phyloP scores from a whole-genome alignment of 53 echinoderm and acorn worm genomes.

The Echinometra lucunter region DNA sequence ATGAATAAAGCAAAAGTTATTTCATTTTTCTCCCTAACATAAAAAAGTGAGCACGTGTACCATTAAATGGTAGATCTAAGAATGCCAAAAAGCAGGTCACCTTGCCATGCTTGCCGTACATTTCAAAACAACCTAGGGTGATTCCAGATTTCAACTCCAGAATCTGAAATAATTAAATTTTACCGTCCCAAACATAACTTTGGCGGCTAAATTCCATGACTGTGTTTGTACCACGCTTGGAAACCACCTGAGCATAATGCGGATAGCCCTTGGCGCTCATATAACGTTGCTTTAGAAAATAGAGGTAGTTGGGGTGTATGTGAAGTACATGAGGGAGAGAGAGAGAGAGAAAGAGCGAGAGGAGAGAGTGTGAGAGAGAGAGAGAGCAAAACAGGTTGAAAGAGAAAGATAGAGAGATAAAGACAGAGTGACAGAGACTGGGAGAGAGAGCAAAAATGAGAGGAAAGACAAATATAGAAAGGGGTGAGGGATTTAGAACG shows the following conservation, averaged over 20 bases:
- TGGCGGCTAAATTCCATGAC: slow-evolving; percentile 20
- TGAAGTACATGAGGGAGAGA: background rate
- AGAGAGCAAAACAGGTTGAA: background rate
- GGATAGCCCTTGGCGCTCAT: slow-evolving; percentile 4
- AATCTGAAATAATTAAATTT: slow-evolving; percentile 23
- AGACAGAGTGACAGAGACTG: background rate
- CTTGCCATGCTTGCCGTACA: background rate
- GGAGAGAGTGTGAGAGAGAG: background rate
- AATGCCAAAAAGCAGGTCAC: background rate
- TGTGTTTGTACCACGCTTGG: background rate
- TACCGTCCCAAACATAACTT: slow-evolving; percentile 19
- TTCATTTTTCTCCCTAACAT: too few relatives aligned
- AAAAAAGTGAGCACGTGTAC: too few relatives aligned
- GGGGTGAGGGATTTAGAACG: background rate
- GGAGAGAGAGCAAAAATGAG: background rate
- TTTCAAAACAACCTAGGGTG: background rate
- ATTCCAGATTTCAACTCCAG: background rate
- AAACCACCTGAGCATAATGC: background rate
- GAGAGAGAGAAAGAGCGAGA: slow-evolving; percentile 9
- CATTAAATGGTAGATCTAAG: too few relatives aligned
- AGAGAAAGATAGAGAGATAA: background rate
- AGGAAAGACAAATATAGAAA: too few relatives aligned
- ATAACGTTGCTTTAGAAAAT: background rate
- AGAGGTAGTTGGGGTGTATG: background rate
- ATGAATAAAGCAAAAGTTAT: too few relatives aligned